Conservation (phyloP, 2,113 vertebrate genomes). For the Naja naja region DNA sequence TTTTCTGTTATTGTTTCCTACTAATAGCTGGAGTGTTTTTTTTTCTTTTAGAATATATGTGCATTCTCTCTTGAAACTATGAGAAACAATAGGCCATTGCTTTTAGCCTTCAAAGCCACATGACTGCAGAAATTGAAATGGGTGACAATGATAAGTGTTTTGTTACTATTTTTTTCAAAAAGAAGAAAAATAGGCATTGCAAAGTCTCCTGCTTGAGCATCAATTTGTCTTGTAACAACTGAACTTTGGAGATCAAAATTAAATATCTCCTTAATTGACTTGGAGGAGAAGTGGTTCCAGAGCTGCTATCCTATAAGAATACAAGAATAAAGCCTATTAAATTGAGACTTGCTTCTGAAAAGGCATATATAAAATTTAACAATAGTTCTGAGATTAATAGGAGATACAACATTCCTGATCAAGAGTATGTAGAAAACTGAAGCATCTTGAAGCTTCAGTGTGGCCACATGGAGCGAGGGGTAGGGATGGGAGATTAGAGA, state of each 20-base stretch:
- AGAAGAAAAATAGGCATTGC: background rate
- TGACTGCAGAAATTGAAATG: background rate
- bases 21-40: background rate
- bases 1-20: background rate
- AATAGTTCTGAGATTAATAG: background rate
- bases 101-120: background rate
- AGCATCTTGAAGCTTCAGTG: too few relatives aligned
- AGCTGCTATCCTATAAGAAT: background rate
- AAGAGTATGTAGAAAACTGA: background rate
- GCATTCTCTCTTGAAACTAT: background rate
- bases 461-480: too few relatives aligned
- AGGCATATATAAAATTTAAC: background rate
- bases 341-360: background rate
- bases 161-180: background rate
- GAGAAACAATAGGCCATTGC: background rate
- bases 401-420: background rate
- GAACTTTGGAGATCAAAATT: background rate
- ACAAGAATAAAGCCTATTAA: background rate
- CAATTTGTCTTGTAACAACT: background rate
- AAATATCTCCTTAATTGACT: background rate
- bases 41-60: background rate
- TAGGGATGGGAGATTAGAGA: too few relatives aligned
- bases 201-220: background rate
- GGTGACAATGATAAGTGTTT: conserved; percentile 4
- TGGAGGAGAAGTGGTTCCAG: background rate